These are phyloP conservation scores for Gonatopus flavifemur DNA, from an alignment of 1,140 invertebrate species.

Conservation along the genomic window DNA sequence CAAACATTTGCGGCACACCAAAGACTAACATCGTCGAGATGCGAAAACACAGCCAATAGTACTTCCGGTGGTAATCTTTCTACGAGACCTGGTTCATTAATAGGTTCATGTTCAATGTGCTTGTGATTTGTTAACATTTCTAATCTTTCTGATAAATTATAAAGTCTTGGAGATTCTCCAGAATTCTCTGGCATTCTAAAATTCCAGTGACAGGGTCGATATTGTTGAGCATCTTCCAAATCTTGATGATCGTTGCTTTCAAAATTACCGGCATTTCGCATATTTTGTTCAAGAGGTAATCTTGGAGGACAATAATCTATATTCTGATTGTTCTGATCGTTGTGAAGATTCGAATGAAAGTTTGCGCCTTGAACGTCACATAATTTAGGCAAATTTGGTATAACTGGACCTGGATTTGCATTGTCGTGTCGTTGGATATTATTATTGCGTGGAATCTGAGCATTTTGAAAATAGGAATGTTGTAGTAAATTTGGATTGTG, in stretches of 20 bases:
- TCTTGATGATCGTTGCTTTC: constrained; percentile 5
- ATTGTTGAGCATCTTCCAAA: constrained; percentile 5
- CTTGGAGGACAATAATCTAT: neutral
- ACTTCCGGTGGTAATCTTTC: constrained; percentile 74
- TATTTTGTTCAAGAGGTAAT: constrained; percentile 5
- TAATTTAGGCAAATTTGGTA: constrained; percentile 3
- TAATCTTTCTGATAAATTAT: constrained; percentile 52
- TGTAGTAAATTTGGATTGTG: constrained; percentile 27
- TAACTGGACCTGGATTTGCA: neutral
- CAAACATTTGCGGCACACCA: constrained; percentile 86
- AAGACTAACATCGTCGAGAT: constrained; percentile 88
- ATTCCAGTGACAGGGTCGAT: constrained; percentile 24
- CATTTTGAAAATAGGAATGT: constrained; percentile 17
- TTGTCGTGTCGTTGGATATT: constrained; percentile 3
- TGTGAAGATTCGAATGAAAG: constrained; percentile 1
- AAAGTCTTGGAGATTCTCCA: constrained; percentile 39
- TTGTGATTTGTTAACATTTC: constrained; percentile 55
- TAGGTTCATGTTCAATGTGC: constrained; percentile 46
- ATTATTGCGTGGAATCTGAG: neutral
- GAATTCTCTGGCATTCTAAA: constrained; percentile 22
- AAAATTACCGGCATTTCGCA: neutral
- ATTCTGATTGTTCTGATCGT: neutral
- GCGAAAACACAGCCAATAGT: constrained; percentile 82
- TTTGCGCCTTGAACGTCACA: neutral
- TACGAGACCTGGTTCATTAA: constrained; percentile 55